Evolutionary conservation across 2,113 vertebrate species (phyloP), one percentile per base, ranked within the genome.

Genomic region (Cardinalis cardinalis): DNA sequence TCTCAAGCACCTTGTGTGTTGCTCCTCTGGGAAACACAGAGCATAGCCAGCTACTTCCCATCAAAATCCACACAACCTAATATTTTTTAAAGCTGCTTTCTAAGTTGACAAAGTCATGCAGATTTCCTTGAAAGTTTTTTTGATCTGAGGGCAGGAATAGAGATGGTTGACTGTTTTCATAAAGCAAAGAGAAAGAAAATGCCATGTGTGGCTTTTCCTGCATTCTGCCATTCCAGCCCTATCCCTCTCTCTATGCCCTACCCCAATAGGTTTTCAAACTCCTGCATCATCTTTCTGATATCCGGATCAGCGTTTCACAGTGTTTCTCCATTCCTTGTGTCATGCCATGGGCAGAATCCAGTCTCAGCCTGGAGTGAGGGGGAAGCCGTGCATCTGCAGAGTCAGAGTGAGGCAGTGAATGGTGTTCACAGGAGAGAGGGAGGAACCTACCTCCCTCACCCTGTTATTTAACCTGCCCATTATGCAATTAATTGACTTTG

Each of bases 221-320:
- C 25, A 28, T 78, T 69, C 34, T 73, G 1, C 34, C 31, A 31
- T 89, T 77, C 15, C 38, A 81, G 31, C 17, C 29, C 23, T 49
- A 5, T 61, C 34, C n/a, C n/a, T 64, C 43, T 90, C 38, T 75
- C 65, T 84, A 51, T 31, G 26, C 26, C 49, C 36, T 78, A 20
- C 14, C 10, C 59, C 26, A 31, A 0, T 9, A 69, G 24, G 51
- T 58, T 92, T 85, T 80, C 48, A 74, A 36, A 73, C 31, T 24
- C n/a, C 10, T 26, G n/a, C 66, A 29, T 61, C 41, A 65, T 31
- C 46, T 46, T 63, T 71, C 19, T 74, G 64, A 21, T 65, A 88
- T 18, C 11, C 0, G 0, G 11, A 43, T 68, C 1, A 0, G 23
- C 0, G 0, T 14, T 70, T 78, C 36, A 16, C 24, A 19, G 18